phyloP scores from a whole-genome alignment of 2,113 vertebrate genomes.

The Isichthys henryi region DNA sequence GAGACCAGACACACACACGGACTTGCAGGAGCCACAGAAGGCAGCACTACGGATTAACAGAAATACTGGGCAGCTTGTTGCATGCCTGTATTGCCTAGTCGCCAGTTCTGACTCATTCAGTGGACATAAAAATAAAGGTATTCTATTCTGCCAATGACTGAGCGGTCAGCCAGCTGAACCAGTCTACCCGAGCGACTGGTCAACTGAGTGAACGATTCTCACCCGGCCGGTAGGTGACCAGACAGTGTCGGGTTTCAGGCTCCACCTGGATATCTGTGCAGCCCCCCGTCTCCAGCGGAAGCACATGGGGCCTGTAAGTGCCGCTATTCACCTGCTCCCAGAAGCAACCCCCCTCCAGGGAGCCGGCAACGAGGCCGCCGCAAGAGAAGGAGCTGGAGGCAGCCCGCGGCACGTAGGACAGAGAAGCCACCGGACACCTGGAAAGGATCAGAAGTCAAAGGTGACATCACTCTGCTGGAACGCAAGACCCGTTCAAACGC shows the following conservation, averaged over 20 bases:
- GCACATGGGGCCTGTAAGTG: conserved; percentile 70
- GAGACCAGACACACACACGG: not conserved
- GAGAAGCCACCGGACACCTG: conserved; percentile 82
- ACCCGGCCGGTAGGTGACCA: conserved; percentile 86
- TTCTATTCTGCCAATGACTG: not conserved
- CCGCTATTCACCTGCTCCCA: conserved; percentile 74
- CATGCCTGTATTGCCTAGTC: not conserved
- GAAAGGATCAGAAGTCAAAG: not conserved
- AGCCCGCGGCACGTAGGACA: conserved; percentile 78
- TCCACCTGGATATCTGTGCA: conserved; percentile 87
- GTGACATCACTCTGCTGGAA: not conserved
- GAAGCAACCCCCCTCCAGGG: conserved; percentile 82
- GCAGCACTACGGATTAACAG: not conserved
- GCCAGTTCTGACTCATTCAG: not conserved
- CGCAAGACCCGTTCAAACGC: not conserved
- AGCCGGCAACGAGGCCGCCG: conserved; percentile 82
- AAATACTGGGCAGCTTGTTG: not conserved
- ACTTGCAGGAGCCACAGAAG: not conserved
- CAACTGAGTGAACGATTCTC: conserved; percentile 10
- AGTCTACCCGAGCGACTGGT: not conserved
- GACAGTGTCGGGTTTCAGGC: conserved; percentile 77
- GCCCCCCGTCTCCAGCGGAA: conserved; percentile 74
- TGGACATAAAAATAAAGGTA: not conserved
- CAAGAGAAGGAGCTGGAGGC: conserved; percentile 73
- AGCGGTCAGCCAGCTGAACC: not conserved